Conservation (phyloP, 2,797 vertebrate species). For the Remorina albescens region DNA sequence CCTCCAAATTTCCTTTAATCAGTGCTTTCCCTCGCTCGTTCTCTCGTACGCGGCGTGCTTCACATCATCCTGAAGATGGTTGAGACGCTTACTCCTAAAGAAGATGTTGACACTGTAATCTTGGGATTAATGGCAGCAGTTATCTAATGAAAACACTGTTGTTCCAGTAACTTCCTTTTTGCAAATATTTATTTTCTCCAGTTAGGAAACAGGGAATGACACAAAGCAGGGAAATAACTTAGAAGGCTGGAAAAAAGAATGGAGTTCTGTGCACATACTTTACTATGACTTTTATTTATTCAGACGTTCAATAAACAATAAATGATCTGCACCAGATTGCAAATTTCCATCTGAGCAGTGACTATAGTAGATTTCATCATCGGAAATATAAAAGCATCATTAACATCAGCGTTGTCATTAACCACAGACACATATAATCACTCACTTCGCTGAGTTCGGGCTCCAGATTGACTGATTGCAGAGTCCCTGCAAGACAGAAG, state of each 20-base stretch:
- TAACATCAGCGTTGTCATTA: conserved; percentile 14
- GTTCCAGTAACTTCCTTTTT: conserved; percentile 20
- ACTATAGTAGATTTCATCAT: conserved; percentile 10
- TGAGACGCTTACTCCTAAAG: conserved; percentile 33
- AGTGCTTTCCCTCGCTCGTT: conserved; percentile 45
- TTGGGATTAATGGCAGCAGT: conserved; percentile 50
- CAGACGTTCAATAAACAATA: conserved; percentile 18
- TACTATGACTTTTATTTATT: conserved; percentile 8
- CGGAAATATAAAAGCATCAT: conserved; percentile 11
- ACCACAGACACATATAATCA: conserved; percentile 30
- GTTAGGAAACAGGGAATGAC: conserved; percentile 3
- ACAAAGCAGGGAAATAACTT: conserved; percentile 1
- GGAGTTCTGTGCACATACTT: not conserved
- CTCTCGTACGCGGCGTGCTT: conserved; percentile 17
- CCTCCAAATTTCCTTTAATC: conserved; percentile 56
- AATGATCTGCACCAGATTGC: conserved; percentile 19
- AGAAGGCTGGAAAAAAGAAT: conserved; percentile 5
- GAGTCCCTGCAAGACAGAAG: too few species aligned
- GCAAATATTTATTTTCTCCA: conserved; percentile 8
- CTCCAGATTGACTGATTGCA: too few species aligned
- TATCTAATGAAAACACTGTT: conserved; percentile 49
- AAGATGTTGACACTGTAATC: conserved; percentile 57
- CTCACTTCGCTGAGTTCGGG: too few species aligned
- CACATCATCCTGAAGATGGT: conserved; percentile 41
- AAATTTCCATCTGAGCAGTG: conserved; percentile 18